Base-by-base conservation (phyloP, 2,888 invertebrate species). In the Megalurothrips usitatus region DNA sequence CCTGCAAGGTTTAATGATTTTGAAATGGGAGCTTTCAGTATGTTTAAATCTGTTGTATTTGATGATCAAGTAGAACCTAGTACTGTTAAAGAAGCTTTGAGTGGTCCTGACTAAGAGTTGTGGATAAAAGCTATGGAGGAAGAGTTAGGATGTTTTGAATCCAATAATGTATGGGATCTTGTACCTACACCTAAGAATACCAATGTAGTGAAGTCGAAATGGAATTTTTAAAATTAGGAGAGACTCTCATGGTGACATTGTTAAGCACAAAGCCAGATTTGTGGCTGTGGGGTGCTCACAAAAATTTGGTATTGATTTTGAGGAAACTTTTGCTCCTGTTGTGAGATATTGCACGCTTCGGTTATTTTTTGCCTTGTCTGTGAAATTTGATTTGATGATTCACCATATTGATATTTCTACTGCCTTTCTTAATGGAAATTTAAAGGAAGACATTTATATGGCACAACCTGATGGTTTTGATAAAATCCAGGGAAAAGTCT, bases 321-420 rank as follows among this genome's bases (percentile, higher is more conserved):
- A 84, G 26, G 85, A 86, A 81, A 85, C 85, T 0, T 86, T 85
- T 81, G 84, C 86, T 68, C 85, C 86, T n/a, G 85, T 86, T 0
- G 84, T 83, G 14, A 84, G 82, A 82, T 80, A 82, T 17, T 34
- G 81, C 68, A 83, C 84, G 10, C 83, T 85, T 23, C 81, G 84
- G 26, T 63, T 81, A 19, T 80, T 84, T 10, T 80, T 84, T 4
- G 80, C 83, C 9, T 52, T 85, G 12, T 82, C 83, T 28, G 83
- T 81, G 11, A 78, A 83, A 75, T 63, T 81, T 48, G 52, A 82
- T n/a, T 68, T 83, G 79, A 79, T 80, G 17, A 81, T 84, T 8
- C 82, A 82, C 23, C 83, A 84, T 63, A 81, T 83, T 0, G 84
- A 85, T 81, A 84, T 84, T 0, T 83, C 84, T 81, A 84, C 84